Evolutionary conservation across 2,113 vertebrate genomes (phyloP).

Genomic region (Phrynosoma platyrhinos): DNA sequence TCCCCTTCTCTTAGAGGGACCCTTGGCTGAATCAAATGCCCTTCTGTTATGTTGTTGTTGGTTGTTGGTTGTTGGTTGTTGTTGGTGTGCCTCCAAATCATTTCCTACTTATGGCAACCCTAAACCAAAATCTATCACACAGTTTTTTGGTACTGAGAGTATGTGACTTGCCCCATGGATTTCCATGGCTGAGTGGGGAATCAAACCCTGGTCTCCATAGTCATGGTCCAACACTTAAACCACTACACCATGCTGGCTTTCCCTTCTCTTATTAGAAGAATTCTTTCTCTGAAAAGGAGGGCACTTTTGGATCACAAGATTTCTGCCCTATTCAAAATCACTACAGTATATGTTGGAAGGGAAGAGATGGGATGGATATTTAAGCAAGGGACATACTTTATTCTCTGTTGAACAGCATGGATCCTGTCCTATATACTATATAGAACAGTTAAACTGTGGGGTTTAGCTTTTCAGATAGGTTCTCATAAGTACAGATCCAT

Average conservation of each 20-base stretch:
- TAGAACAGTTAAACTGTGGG: background rate
- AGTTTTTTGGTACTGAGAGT: too few relatives aligned
- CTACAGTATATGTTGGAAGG: background rate
- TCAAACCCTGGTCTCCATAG: too few relatives aligned
- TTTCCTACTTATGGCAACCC: too few relatives aligned
- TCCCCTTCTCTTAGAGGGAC: background rate
- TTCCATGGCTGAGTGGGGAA: too few relatives aligned
- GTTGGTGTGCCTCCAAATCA: too few relatives aligned
- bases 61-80: too few relatives aligned
- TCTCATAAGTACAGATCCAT: background rate
- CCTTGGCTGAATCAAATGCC: background rate
- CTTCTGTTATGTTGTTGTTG: too few relatives aligned
- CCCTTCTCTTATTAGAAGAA: background rate
- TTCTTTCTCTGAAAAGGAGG: background rate
- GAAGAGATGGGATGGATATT: background rate
- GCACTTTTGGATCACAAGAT: background rate
- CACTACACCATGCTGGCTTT: too few relatives aligned
- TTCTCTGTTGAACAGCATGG: background rate
- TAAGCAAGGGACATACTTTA: background rate
- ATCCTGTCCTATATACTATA: background rate
- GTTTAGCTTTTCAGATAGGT: background rate
- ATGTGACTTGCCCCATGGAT: too few relatives aligned
- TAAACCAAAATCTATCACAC: too few relatives aligned
- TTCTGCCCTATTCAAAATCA: background rate
- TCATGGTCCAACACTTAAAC: too few relatives aligned